Evolutionary conservation across 2,113 vertebrate genomes (phyloP).

Genomic region (Neotragus moschatus): DNA sequence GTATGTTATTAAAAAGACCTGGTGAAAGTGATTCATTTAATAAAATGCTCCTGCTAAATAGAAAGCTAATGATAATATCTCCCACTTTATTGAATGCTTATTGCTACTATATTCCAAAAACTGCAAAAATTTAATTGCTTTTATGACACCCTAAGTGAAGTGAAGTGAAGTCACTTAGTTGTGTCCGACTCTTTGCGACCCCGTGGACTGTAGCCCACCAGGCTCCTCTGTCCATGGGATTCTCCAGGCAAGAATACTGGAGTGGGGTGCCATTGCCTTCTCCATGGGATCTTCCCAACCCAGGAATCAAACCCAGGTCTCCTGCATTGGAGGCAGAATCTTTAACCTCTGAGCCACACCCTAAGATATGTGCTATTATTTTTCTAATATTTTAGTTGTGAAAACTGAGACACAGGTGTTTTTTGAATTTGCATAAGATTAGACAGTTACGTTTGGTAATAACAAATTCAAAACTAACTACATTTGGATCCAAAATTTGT

Average conservation of each 20-base stretch:
- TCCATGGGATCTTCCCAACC: too few relatives aligned
- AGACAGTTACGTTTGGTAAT: background rate
- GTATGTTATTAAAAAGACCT: background rate
- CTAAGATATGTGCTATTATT: background rate
- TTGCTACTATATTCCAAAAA: background rate
- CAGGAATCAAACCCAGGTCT: too few relatives aligned
- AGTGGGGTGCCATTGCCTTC: too few relatives aligned
- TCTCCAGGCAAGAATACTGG: too few relatives aligned
- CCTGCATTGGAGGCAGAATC: fast-evolving
- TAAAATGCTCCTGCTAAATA: background rate
- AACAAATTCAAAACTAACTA: background rate
- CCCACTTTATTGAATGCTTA: background rate
- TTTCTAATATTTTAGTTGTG: background rate
- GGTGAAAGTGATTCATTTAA: background rate
- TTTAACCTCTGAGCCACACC: too few relatives aligned
- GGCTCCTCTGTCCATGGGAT: too few relatives aligned
- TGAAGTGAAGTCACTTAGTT: background rate
- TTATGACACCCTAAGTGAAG: background rate
- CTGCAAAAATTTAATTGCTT: background rate
- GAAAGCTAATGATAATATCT: background rate
- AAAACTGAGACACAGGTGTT: background rate
- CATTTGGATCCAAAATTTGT: background rate
- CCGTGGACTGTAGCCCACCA: too few relatives aligned
- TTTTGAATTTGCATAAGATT: background rate
- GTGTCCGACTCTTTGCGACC: fast-evolving